Evolutionary conservation across 2,888 invertebrate species (phyloP), one percentile per base, ranked within the genome.

Genomic region (Stegophylla sp.): DNA sequence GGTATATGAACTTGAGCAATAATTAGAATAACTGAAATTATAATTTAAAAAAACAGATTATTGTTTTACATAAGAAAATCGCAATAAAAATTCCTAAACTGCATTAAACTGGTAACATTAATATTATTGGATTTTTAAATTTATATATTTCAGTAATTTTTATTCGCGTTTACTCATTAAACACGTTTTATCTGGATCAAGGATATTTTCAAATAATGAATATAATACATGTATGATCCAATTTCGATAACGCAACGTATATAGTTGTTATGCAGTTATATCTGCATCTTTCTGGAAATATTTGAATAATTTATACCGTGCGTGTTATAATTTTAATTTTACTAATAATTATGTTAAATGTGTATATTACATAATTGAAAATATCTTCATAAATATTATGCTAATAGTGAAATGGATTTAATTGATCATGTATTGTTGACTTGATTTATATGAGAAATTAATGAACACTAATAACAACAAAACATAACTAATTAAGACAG

Each of bases 181-280:
- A 73, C 73, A n/a, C 59, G 73, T 73, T 73, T 45, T 61, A 61
- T 73, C 3, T 73, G 61, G 73, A 59, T 73, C 73, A 73, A 73
- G 73, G 73, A 61, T 73, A 17, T 43, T 61, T 45, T 61, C 26
- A 61, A n/a, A 73, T 73, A 45, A 26, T 61, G 3, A 59, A 51
- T 59, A 45, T n/a, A 41, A 59, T 56, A 51, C 56, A 43, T 41
- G 71, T 13, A 9, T 17, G 45, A 67, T 67, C 45, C 7, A 67
- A 20, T 69, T n/a, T 69, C 13, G 7, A 51, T 7, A 2, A 34
- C n/a, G 45, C n/a, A 63, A 15, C 17, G 20, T 26, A 12, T n/a
- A n/a, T n/a, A n/a, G n/a, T n/a, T n/a, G n/a, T n/a, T n/a, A n/a
- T n/a, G n/a, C 13, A 59, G 5, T 51, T n/a, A 1, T 51, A n/a